Conservation (phyloP, 2,797 vertebrate genomes). For the Botia kubotai region DNA sequence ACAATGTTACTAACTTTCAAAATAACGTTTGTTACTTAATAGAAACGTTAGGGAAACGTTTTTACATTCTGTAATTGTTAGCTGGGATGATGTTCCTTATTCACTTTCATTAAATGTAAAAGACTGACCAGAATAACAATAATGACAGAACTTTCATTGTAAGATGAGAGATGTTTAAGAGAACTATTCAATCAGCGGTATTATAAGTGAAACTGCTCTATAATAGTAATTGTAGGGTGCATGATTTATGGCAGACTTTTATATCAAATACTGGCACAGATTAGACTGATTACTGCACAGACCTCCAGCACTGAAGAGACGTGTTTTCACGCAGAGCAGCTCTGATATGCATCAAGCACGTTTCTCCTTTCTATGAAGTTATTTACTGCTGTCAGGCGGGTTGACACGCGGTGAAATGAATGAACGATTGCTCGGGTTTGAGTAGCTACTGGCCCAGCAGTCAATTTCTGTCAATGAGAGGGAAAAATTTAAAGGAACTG, state of each 20-base stretch:
- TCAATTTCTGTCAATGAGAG: constrained; percentile 36
- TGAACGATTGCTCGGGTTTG: constrained; percentile 25
- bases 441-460: constrained; percentile 15
- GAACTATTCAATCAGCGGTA: neutral
- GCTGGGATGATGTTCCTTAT: no score
- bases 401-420: constrained; percentile 30
- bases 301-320: constrained; percentile 17
- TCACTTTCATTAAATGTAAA: no score
- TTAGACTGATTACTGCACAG: constrained; percentile 14
- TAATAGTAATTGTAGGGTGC: neutral
- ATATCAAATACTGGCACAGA: neutral
- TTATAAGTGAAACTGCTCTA: neutral
- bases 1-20: no score
- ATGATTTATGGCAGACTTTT: constrained; percentile 18
- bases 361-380: constrained; percentile 36
- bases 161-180: neutral
- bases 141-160: neutral
- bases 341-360: constrained; percentile 27
- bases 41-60: no score
- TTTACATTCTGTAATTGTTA: no score
- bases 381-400: constrained; percentile 37
- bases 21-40: no score
- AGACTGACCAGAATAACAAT: neutral
- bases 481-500: constrained; percentile 1
- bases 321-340: neutral